A percentile compares a stretch with the other conserved stretches of the same genome.
phyloP scores from a whole-genome alignment of 2,888 invertebrate species.

The Lamproptera curius region DNA sequence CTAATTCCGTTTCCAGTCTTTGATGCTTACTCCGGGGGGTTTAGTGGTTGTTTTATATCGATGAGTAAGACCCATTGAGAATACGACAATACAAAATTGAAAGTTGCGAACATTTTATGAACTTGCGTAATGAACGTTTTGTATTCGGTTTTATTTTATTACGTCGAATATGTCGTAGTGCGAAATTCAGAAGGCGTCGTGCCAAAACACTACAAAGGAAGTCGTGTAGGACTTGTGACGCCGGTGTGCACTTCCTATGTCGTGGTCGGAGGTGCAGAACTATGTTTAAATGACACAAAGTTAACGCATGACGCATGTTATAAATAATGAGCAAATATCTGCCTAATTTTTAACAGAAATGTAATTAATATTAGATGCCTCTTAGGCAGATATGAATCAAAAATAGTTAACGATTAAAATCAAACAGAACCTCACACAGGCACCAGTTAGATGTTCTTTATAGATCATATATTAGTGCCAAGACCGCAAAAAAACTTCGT shows the following conservation, averaged over 20 bases:
- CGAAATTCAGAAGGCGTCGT: not conserved
- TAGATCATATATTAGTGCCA: not conserved
- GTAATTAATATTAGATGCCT: not conserved
- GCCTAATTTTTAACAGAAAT: not conserved
- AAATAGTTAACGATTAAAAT: not conserved
- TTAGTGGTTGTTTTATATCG: not conserved
- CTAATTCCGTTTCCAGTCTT: conserved; percentile 17
- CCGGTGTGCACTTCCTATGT: conserved; percentile 10
- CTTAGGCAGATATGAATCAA: not conserved
- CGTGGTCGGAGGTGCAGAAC: not conserved
- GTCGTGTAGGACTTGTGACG: conserved; percentile 9
- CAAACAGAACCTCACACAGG: not conserved
- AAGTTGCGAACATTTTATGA: no score
- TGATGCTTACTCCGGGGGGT: conserved; percentile 15
- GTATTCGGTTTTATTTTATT: not conserved
- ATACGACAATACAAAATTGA: no score
- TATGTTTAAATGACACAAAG: not conserved
- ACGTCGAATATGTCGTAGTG: not conserved
- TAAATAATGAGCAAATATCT: not conserved
- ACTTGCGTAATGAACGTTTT: no score
- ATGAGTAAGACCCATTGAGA: not conserved
- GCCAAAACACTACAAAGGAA: conserved; percentile 18
- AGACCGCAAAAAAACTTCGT: not conserved
- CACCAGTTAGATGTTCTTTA: not conserved
- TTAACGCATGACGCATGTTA: not conserved